These are phyloP conservation scores for Deroplatys truncata DNA, from an alignment of 2,888 invertebrate genomes.

Conservation along the genomic window DNA sequence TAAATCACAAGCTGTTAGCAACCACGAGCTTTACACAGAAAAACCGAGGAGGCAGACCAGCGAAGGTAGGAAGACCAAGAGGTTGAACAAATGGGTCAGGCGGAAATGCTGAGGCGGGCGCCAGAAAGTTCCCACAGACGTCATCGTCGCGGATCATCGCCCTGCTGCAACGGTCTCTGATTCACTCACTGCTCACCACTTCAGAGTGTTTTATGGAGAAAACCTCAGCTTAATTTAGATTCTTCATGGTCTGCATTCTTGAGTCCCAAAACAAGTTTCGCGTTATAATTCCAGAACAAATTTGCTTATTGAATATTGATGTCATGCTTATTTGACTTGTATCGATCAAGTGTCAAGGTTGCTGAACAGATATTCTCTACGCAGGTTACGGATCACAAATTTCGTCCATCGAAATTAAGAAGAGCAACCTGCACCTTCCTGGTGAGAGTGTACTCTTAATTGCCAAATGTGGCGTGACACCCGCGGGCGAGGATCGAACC, in stretches of 20 bases:
- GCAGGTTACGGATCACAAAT: too few species aligned
- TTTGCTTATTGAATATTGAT: too few species aligned
- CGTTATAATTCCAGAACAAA: too few species aligned
- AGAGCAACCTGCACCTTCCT: not conserved
- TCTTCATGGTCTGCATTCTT: not conserved
- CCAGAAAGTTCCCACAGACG: not conserved
- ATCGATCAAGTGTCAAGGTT: too few species aligned
- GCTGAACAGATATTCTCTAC: too few species aligned
- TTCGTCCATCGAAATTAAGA: not conserved
- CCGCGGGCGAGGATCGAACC: not conserved
- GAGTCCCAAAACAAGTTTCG: not conserved
- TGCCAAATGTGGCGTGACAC: not conserved
- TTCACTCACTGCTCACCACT: not conserved
- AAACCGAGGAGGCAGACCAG: not conserved
- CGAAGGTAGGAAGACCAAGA: not conserved
- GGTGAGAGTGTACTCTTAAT: not conserved
- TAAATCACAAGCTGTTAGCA: too few species aligned
- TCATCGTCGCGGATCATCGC: not conserved
- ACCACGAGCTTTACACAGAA: not conserved
- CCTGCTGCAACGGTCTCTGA: not conserved
- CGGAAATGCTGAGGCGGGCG: not conserved
- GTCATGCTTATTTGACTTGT: too few species aligned
- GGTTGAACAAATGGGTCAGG: not conserved
- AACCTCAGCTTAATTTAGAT: not conserved
- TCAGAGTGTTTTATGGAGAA: not conserved